Base-by-base conservation (phyloP, 2,888 invertebrate genomes). In the Gasteruption jaculator region DNA sequence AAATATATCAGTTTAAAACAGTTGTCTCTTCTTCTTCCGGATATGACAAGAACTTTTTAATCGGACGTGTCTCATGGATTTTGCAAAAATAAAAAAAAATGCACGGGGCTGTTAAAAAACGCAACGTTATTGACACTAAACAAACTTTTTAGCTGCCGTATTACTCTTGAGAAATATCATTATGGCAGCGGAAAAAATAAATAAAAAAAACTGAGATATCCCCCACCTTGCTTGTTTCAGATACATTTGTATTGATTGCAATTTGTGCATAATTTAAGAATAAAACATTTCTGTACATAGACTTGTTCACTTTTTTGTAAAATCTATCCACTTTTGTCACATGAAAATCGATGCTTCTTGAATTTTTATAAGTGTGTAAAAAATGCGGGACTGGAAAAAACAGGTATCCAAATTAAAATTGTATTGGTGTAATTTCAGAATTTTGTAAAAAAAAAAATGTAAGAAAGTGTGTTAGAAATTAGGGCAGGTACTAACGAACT, bases 201-300 rank as follows among this genome's bases (percentile, higher is more conserved):
- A n/a, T n/a, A n/a, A 60, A 61, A 67, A 67, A 64, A 65, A 71
- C 68, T 68, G 71, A 71, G 71, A 68, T 68, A 71, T 68, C 70
- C 70, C 68, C 71, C 71, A 68, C 68, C 70, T 70, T 71, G 71
- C 71, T 72, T 72, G 71, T 69, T 71, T 72, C 68, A 70, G 69
- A 71, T 71, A 72, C 71, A 71, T 71, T 72, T 72, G 71, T 72
- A 72, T 71, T 71, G 69, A 71, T 72, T 71, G 71, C 71, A 71
- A 71, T 71, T 71, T 71, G 71, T 72, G 71, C 71, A 71, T 72
- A 71, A 71, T 71, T 71, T 71, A 71, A 72, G 69, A 71, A 71
- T 71, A 71, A 72, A 71, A 68, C 65, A 71, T 72, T 71, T 72
- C 71, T 72, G 72, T 72, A 72, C 71, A 71, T 72, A 72, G 60